A percentile compares a stretch with the other conserved stretches of the same genome.
These are phyloP conservation scores for Synanthedon myopaeformis DNA, from an alignment of 2,888 invertebrate genomes.

Conservation along the genomic window DNA sequence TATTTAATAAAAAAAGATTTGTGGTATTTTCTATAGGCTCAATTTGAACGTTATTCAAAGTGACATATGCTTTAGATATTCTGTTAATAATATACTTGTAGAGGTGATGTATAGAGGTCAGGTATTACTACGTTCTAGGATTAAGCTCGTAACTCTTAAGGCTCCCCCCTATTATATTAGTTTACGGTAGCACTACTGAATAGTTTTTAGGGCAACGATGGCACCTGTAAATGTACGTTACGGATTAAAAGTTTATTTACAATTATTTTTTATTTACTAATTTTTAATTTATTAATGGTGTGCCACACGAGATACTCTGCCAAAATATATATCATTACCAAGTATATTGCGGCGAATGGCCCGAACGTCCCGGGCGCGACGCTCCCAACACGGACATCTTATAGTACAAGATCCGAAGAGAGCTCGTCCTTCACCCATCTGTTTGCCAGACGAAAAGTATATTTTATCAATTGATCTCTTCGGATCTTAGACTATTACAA, in stretches of 20 bases:
- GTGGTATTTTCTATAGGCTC: constrained; percentile 72
- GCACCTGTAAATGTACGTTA: constrained; percentile 65
- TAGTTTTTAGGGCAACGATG: constrained; percentile 64
- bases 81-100: constrained; percentile 70
- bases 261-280: constrained; percentile 65
- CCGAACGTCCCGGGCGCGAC: constrained; percentile 6
- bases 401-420: too few species aligned
- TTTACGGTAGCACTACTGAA: constrained; percentile 59
- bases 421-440: too few species aligned
- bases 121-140: constrained; percentile 62
- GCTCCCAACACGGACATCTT: neutral
- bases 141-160: constrained; percentile 46
- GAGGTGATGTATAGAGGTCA: constrained; percentile 44
- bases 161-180: constrained; percentile 35
- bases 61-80: constrained; percentile 72
- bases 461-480: too few species aligned
- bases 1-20: constrained; percentile 67
- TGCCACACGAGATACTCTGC: constrained; percentile 71
- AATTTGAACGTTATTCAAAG: constrained; percentile 71
- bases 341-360: constrained; percentile 32
- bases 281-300: constrained; percentile 67
- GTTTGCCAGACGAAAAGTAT: too few species aligned
- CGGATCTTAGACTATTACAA: constrained; percentile 33
- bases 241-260: constrained; percentile 63
- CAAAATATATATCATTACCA: constrained; percentile 68